phyloP scores from a whole-genome alignment of 2,888 invertebrate species.

The Sympetrum striolatum region DNA sequence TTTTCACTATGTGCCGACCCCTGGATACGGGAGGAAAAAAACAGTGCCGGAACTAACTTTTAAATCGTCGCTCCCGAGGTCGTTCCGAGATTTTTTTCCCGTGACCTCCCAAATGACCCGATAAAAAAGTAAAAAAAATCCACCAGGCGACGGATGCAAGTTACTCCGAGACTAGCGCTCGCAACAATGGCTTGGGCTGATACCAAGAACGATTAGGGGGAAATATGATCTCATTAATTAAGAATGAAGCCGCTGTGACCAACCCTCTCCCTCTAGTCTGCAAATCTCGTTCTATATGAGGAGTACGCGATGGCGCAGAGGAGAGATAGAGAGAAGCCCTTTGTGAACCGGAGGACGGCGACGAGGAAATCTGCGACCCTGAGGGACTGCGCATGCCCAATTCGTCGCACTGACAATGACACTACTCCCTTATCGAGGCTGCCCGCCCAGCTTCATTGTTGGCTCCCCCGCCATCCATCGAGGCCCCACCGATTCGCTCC shows the following conservation, averaged over 20 bases:
- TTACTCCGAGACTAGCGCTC: constrained; percentile 1
- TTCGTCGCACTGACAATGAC: constrained; percentile 19
- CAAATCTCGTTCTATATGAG: not conserved
- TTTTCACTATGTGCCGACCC: not conserved
- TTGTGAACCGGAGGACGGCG: not conserved
- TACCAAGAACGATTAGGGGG: constrained; percentile 36
- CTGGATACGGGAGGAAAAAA: not conserved
- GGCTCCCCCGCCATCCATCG: not conserved
- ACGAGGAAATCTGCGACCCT: not conserved
- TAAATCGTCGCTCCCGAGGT: constrained; percentile 8
- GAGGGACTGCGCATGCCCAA: constrained; percentile 15
- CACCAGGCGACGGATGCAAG: not conserved
- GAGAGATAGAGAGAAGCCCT: not conserved
- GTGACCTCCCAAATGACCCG: not conserved
- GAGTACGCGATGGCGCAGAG: not conserved
- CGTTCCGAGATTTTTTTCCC: not conserved
- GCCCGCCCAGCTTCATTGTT: not conserved
- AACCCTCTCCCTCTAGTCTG: not conserved
- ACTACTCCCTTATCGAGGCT: constrained; percentile 13
- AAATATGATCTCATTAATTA: constrained; percentile 36
- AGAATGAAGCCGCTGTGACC: not conserved
- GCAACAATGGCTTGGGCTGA: constrained; percentile 34
- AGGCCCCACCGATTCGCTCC: not conserved
- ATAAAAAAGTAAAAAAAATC: not conserved
- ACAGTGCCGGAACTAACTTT: not conserved